Evolutionary conservation across 2,113 vertebrate species (phyloP).

Genomic region (Neodontobutis hainanensis): DNA sequence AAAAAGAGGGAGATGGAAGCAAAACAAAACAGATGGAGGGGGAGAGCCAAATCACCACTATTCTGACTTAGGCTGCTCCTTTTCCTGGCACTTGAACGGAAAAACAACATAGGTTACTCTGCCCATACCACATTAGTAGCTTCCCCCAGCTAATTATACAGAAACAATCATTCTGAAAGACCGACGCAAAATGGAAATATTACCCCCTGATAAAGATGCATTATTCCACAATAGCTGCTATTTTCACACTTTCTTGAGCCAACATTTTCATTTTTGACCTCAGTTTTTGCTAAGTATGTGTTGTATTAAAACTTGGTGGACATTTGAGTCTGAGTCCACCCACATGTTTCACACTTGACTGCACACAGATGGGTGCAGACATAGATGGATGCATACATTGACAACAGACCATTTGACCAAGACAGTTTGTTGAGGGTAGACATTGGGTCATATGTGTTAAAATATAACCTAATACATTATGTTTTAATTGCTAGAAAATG

Average conservation of each 20-base stretch:
- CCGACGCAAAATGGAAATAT: slow-evolving; percentile 28
- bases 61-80: slow-evolving; percentile 62
- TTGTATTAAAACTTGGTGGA: slow-evolving; percentile 55
- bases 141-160: slow-evolving; percentile 39
- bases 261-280: slow-evolving; percentile 37
- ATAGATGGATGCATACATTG: slow-evolving; percentile 20
- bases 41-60: slow-evolving; percentile 70
- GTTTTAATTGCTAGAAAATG: slow-evolving; percentile 6
- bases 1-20: slow-evolving; percentile 81
- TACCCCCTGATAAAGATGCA: slow-evolving; percentile 24
- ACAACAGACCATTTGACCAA: slow-evolving; percentile 12
- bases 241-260: slow-evolving; percentile 42
- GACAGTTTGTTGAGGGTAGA: slow-evolving; percentile 9
- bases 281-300: slow-evolving; percentile 26
- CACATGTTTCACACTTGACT: slow-evolving; percentile 64
- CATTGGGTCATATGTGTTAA: not conserved
- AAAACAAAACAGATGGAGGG: slow-evolving; percentile 84
- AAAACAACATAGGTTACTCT: slow-evolving; percentile 50
- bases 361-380: slow-evolving; percentile 12
- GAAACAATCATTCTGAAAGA: slow-evolving; percentile 33
- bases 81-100: slow-evolving; percentile 34
- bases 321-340: slow-evolving; percentile 57
- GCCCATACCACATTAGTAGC: slow-evolving; percentile 32
- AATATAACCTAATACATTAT: slow-evolving; percentile 7
- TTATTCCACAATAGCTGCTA: slow-evolving; percentile 40